Evolutionary conservation across 2,888 invertebrate species (phyloP), one percentile per base, ranked within the genome.

Genomic region (Drosophila algonquin): DNA sequence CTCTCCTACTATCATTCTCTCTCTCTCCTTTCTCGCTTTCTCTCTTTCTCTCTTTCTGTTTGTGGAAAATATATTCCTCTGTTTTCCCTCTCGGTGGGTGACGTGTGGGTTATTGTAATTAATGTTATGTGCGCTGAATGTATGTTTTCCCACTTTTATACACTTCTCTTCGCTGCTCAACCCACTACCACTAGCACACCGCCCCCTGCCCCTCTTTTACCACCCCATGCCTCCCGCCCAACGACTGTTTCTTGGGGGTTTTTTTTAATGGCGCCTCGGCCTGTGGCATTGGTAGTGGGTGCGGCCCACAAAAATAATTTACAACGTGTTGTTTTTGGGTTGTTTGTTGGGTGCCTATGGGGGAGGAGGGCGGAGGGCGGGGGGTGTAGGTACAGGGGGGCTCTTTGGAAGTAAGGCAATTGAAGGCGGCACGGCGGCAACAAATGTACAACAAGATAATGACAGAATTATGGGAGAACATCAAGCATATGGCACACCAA

Each of bases 391-490:
- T 45, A 60, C 14, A 9, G 55, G 8, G 3, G 16, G n/a, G 18
- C 45, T n/a, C 12, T 7, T 0, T 45, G 14, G 46, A 35, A 61
- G 69, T 30, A 18, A 35, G 65, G 59, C 73, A 72, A 59, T 74
- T 56, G 69, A 74, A 80, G 80, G 73, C 75, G 79, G 77, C 79
- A 75, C 75, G 81, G 72, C 67, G 40, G 50, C 44, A 80, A 67
- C 74, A 74, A 79, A 73, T 79, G 61, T 63, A 76, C 68, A 84
- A 60, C 83, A 72, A 81, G 79, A 79, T 82, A 82, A 86, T 82
- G 84, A 79, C 69, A 58, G 60, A 77, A 77, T 74, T 74, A 76
- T 79, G 64, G 68, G 45, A 44, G 64, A 68, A 80, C 67, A 63
- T 40, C 54, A 54, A 68, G 70, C 87, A 82, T 82, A 81, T 86